Evolutionary conservation across 2,113 vertebrate genomes (phyloP).

Genomic region (Garra rufa): DNA sequence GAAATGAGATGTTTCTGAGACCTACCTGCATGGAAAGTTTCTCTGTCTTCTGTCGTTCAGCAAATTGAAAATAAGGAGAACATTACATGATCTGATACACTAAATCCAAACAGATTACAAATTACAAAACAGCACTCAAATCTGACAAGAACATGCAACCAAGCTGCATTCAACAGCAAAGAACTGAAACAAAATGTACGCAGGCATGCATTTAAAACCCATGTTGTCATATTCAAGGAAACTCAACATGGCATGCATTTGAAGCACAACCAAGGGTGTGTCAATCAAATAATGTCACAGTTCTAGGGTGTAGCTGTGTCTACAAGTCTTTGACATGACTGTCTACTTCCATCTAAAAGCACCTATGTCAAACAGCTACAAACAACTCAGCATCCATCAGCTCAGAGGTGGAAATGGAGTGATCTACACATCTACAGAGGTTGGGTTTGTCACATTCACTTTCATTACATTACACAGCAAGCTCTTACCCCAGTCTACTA

Average conservation of each 20-base stretch:
- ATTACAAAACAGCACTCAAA: background rate
- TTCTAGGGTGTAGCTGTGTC: background rate
- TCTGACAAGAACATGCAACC: slow-evolving; percentile 18
- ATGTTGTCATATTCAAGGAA: slow-evolving; percentile 8
- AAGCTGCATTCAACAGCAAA: background rate
- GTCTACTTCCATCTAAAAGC: background rate
- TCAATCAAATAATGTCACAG: background rate
- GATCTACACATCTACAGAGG: background rate
- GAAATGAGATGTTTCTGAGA: background rate
- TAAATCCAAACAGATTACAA: background rate
- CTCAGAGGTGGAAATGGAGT: background rate
- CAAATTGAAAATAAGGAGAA: slow-evolving; percentile 53
- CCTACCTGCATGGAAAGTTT: slow-evolving; percentile 72
- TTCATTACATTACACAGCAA: slow-evolving; percentile 62
- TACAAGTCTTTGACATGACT: slow-evolving; percentile 13
- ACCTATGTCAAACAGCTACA: background rate
- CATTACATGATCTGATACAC: background rate
- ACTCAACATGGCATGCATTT: background rate
- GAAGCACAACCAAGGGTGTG: background rate
- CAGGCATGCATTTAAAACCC: background rate
- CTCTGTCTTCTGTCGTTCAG: slow-evolving; percentile 66
- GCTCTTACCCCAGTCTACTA: slow-evolving; percentile 77
- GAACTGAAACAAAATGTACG: background rate
- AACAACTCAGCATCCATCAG: slow-evolving; percentile 12
- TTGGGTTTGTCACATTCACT: slow-evolving; percentile 26